These are phyloP conservation scores for Megathymus violae DNA, from an alignment of 1,140 invertebrate species.

Conservation along the genomic window DNA sequence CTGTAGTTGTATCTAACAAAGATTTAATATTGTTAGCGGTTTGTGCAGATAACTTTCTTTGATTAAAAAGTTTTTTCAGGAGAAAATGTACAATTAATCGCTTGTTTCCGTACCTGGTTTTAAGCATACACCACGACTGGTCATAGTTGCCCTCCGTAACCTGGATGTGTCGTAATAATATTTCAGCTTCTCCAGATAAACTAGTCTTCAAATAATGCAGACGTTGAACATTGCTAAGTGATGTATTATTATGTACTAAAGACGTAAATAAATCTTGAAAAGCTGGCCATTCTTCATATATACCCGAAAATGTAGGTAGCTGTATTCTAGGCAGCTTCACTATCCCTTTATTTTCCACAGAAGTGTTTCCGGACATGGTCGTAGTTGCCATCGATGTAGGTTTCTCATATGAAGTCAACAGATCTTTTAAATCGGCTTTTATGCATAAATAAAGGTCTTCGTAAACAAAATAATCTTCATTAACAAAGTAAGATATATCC, in stretches of 20 bases:
- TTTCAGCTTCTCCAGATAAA: slow-evolving; percentile 40
- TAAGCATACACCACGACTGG: slow-evolving; percentile 37
- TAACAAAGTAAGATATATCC: neutral
- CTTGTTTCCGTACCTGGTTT: slow-evolving; percentile 39
- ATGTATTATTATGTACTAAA: slow-evolving; percentile 35
- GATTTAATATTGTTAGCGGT: slow-evolving; percentile 37
- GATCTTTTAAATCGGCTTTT: neutral
- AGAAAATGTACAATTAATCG: slow-evolving; percentile 56
- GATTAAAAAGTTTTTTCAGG: slow-evolving; percentile 47
- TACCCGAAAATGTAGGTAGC: slow-evolving; percentile 25
- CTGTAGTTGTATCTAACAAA: slow-evolving; percentile 39
- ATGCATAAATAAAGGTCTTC: slow-evolving; percentile 1
- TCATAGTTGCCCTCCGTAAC: slow-evolving; percentile 39
- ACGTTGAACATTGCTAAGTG: slow-evolving; percentile 38
- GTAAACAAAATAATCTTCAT: neutral
- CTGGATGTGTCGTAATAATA: slow-evolving; percentile 35
- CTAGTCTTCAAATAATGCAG: slow-evolving; percentile 39
- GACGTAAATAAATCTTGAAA: slow-evolving; percentile 39
- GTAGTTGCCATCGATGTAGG: neutral
- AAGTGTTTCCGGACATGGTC: neutral
- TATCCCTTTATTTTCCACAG: neutral
- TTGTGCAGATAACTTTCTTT: slow-evolving; percentile 34
- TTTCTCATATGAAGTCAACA: neutral
- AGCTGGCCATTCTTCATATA: slow-evolving; percentile 35
- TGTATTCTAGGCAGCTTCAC: slow-evolving; percentile 26